Evolutionary conservation across 2,113 vertebrate genomes (phyloP), one percentile per base, ranked within the genome.

Genomic region (Gymnogyps californianus): DNA sequence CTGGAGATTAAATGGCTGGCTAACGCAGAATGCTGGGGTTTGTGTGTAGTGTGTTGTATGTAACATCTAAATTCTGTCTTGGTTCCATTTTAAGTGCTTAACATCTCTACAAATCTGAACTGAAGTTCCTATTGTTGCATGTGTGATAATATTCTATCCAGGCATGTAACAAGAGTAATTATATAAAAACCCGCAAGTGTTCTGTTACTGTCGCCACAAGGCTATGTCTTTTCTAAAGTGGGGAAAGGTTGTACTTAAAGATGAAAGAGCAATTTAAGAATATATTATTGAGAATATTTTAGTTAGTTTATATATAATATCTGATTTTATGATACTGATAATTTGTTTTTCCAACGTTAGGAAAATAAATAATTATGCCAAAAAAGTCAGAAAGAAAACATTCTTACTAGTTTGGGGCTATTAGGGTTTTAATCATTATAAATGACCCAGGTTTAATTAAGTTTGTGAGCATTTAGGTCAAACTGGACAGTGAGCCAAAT

Each of bases 401-500:
- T 65, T 72, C 46, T 66, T 91, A 38, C 24, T 70, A 55, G 66
- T 57, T 76, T 55, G 13, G 36, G 32, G 26, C 62, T 80, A 10
- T 91, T 93, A 80, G 61, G 32, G 22, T 85, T 92, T 92, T 91
- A 77, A 34, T 93, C 2, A 1, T 92, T 81, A 72, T 72, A 83
- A 96, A 70, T 70, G 42, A 91, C 58, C 20, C 34, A 58, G 34
- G n/a, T 89, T 93, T 96, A 94, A 96, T 89, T 87, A 91, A 77
- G 70, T 82, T 95, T 94, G 46, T 79, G 62, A 96, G 64, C 71
- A 87, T 70, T 86, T 88, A 69, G 81, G 77, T 92, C 83, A 72
- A 89, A 82, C 28, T 91, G 93, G 83, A 93, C 89, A 93, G 49
- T 46, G 7, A 96, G 91, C 78, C 93, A 95, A 95, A 88, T 91